Evolutionary conservation across 2,797 vertebrate genomes (phyloP).

Genomic region (Melanotaenia pygmaea): DNA sequence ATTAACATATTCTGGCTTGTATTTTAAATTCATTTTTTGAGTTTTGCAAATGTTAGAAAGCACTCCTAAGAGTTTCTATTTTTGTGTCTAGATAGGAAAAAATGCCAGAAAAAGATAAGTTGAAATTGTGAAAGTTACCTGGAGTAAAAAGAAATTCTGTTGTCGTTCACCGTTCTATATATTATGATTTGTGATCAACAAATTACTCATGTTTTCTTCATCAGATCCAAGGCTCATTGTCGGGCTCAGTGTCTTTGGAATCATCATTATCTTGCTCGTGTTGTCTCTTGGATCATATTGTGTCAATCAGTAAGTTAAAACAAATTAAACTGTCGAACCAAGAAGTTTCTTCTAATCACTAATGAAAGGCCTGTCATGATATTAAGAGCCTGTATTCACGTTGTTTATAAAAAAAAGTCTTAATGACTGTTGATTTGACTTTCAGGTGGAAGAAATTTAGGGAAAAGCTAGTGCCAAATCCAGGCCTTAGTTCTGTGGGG

Average conservation of each 20-base stretch:
- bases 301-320: constrained; percentile 62
- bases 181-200: background rate
- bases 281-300: constrained; percentile 57
- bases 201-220: constrained; percentile 10
- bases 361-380: background rate
- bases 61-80: background rate
- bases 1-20: background rate
- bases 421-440: constrained; percentile 5
- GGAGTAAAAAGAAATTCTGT: background rate
- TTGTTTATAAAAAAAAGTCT: background rate
- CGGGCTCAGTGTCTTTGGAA: constrained; percentile 33
- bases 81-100: background rate
- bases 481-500: constrained; percentile 69
- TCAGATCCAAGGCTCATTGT: constrained; percentile 60
- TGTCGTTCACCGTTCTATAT: background rate
- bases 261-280: constrained; percentile 49
- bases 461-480: constrained; percentile 74
- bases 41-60: background rate
- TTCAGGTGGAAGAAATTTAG: constrained; percentile 69
- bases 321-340: background rate
- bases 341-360: background rate
- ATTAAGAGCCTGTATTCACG: background rate
- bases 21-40: background rate
- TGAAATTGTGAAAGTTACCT: background rate
- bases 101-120: background rate